Base-by-base conservation (phyloP, 64 coral and sea anemone species). In the Actinia tenebrosa region DNA sequence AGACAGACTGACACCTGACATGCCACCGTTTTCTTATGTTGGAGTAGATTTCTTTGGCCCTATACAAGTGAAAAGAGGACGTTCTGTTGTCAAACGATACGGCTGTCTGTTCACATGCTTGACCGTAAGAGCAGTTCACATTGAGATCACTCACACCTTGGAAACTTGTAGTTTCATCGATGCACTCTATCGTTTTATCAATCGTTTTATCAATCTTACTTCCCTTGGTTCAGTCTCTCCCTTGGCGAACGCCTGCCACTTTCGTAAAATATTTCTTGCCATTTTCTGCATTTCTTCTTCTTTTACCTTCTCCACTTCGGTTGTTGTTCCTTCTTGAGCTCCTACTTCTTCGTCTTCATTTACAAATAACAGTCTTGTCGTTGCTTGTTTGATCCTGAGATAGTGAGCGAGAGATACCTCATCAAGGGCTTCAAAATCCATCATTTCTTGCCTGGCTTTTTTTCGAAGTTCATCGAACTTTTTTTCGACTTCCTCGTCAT, bases 391-490 rank as follows among this genome's bases (percentile, higher is more conserved):
- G 2, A 85, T 71, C 30, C 86, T 26, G 22, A 92, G 58, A 47
- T 85, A 77, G 62, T 84, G 80, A 56, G 91, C 64, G 10, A 88
- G 82, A 0, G 91, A 84, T 2, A 92, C 60, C 11, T 80, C 86
- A 26, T 89, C 87, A 0, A 92, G 62, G 13, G 66, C 64, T 79
- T 92, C 91, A 11, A 22, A 72, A 46, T 92, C 80, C 80, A 88
- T 84, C 87, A 63, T 89, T 27, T 89, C 91, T 85, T 92, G 91
- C 7, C 91, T 64, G 17, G 86, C 86, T 85, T 92, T 92, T 72
- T 85, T 92, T 0, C 64, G 60, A 77, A 92, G 91, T 56, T 92
- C 64, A 9, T 85, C 52, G 53, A 89, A 61, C 64, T 92, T 92
- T 46, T 53, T 53, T 53, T 47, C 83, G 20, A 84, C 53, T 78